These are phyloP conservation scores for Macaria notata DNA, from an alignment of 2,888 invertebrate species.

Conservation along the genomic window DNA sequence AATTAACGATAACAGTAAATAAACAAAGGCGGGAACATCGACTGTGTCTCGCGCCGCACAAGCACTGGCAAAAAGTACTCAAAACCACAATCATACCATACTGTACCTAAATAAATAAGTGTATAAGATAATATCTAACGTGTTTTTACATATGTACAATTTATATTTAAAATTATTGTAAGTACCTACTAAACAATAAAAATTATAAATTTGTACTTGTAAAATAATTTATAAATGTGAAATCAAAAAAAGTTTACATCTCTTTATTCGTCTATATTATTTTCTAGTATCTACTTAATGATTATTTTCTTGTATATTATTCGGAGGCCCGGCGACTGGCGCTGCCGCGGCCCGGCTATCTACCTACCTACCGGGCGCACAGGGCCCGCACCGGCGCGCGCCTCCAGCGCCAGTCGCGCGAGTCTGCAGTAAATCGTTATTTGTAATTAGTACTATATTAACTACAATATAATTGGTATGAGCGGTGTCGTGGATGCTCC, in stretches of 20 bases:
- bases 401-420: conserved; percentile 44
- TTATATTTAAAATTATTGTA: conserved; percentile 66
- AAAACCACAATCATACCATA: conserved; percentile 68
- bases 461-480: conserved; percentile 82
- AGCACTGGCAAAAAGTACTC: conserved; percentile 58
- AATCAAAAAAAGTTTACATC: conserved; percentile 62
- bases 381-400: conserved; percentile 2
- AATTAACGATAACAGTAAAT: conserved; percentile 14
- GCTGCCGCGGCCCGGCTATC: conserved; percentile 16
- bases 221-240: conserved; percentile 65
- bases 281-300: conserved; percentile 72
- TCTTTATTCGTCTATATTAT: conserved; percentile 63
- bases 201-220: conserved; percentile 76
- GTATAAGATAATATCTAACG: conserved; percentile 73
- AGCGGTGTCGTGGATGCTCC: conserved; percentile 80
- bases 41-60: conserved; percentile 55
- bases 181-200: conserved; percentile 70
- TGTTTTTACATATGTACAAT: conserved; percentile 80
- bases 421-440: conserved; percentile 63
- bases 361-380: background rate
- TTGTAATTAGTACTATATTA: conserved; percentile 74
- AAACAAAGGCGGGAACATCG: conserved; percentile 27
- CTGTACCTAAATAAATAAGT: conserved; percentile 77
- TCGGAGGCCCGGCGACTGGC: conserved; percentile 47
- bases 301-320: conserved; percentile 75